A percentile compares a stretch with the other conserved stretches of the same genome.
These are phyloP conservation scores for Latrodectus hesperus DNA, from an alignment of 2,888 invertebrate genomes.

Conservation along the genomic window DNA sequence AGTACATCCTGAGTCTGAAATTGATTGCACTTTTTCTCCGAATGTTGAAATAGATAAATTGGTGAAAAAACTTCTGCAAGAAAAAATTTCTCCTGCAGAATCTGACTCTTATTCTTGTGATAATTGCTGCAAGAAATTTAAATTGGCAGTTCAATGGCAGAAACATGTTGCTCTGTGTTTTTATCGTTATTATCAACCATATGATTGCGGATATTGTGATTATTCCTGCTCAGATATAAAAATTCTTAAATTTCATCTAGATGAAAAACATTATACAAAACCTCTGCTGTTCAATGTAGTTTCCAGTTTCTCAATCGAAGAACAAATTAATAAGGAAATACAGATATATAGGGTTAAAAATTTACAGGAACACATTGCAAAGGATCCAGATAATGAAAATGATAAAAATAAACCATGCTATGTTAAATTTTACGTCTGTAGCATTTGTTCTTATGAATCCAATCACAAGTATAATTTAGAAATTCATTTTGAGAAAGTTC, in stretches of 20 bases:
- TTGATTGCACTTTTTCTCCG: slow-evolving; percentile 17
- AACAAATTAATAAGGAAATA: slow-evolving; percentile 13
- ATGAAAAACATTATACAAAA: slow-evolving; percentile 35
- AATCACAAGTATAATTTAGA: slow-evolving; percentile 27
- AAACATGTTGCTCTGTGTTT: slow-evolving; percentile 18
- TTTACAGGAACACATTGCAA: slow-evolving; percentile 10
- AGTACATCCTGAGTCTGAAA: slow-evolving; percentile 21
- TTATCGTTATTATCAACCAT: slow-evolving; percentile 26
- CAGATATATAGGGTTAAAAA: slow-evolving; percentile 13
- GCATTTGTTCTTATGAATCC: slow-evolving; percentile 36
- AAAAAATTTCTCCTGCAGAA: background rate
- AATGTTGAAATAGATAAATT: slow-evolving; percentile 29
- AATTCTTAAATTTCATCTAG: slow-evolving; percentile 39
- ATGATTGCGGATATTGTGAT: slow-evolving; percentile 40
- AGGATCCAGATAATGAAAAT: background rate
- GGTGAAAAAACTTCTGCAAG: slow-evolving; percentile 16
- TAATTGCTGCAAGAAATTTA: slow-evolving; percentile 32
- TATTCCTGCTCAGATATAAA: background rate
- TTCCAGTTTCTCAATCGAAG: slow-evolving; percentile 29
- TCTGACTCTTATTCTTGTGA: background rate
- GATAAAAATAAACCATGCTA: background rate
- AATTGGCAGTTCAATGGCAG: slow-evolving; percentile 14
- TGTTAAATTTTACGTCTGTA: slow-evolving; percentile 41
- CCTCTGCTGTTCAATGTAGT: background rate
- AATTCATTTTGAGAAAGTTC: slow-evolving; percentile 14